Conservation (phyloP, 2,888 invertebrate genomes). For the Odontocerum albicorne region DNA sequence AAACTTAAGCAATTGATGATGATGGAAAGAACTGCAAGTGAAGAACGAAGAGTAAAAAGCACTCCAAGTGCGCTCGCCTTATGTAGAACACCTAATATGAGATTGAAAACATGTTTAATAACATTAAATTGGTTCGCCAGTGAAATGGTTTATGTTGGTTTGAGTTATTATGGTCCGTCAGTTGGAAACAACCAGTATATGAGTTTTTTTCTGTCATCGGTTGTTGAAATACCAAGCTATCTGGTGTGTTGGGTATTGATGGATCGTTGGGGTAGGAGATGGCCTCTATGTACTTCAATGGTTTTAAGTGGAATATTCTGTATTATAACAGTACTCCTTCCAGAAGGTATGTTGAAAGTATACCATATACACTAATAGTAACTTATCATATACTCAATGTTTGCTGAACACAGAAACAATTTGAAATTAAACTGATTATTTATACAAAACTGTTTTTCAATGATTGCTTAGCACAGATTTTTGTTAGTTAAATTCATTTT, state of each 20-base stretch:
- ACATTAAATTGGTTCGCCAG: constrained; percentile 92
- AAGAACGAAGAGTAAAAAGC: constrained; percentile 45
- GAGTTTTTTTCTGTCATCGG: constrained; percentile 84
- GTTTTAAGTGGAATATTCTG: constrained; percentile 83
- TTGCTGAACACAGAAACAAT: no score
- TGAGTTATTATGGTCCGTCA: constrained; percentile 89
- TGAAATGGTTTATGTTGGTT: constrained; percentile 88
- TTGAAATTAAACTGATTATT: no score
- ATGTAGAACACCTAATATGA: constrained; percentile 84
- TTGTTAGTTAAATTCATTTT: no score
- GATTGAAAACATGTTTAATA: constrained; percentile 82
- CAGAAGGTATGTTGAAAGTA: constrained; percentile 59
- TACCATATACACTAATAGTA: no score
- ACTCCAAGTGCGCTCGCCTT: constrained; percentile 64
- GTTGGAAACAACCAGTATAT: constrained; percentile 86
- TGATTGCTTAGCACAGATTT: no score
- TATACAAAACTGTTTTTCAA: no score
- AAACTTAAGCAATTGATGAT: constrained; percentile 74
- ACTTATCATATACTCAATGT: no score
- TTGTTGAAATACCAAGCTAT: constrained; percentile 88
- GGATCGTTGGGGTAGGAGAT: constrained; percentile 84
- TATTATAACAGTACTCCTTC: constrained; percentile 80
- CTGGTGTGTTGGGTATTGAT: constrained; percentile 85
- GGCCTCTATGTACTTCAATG: constrained; percentile 87
- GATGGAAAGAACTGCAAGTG: constrained; percentile 60